phyloP scores from a whole-genome alignment of 2,113 vertebrate genomes.

The Chloebia gouldiae region DNA sequence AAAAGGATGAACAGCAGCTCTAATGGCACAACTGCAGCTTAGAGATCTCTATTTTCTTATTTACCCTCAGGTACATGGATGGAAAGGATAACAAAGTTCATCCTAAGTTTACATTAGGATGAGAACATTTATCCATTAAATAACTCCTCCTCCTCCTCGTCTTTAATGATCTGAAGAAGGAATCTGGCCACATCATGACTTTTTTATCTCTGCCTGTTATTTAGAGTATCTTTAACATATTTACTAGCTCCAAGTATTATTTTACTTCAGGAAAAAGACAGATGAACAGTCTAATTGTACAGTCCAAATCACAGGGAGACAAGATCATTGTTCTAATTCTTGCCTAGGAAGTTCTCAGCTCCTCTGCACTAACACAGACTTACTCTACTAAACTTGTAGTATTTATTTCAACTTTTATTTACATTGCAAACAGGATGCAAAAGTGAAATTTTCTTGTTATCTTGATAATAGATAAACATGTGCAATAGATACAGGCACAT shows the following conservation, averaged over 20 bases:
- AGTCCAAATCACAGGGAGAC: background rate
- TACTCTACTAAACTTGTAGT: background rate
- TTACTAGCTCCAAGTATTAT: background rate
- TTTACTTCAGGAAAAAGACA: background rate
- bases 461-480: background rate
- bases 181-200: background rate
- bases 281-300: background rate
- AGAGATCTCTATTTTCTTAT: background rate
- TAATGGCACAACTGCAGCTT: background rate
- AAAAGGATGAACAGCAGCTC: background rate
- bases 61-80: fast-evolving
- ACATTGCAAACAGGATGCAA: background rate
- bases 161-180: background rate
- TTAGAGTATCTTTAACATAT: background rate
- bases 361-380: background rate
- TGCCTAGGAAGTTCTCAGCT: background rate
- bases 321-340: background rate
- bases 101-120: background rate
- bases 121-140: background rate
- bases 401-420: background rate
- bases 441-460: background rate
- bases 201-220: background rate
- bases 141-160: background rate
- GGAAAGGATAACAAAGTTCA: background rate
- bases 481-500: background rate